Percentiles rank a stretch among this genome's conserved stretches.
These are phyloP conservation scores for Thereva unica DNA, from an alignment of 2,888 invertebrate species.

Conservation along the genomic window DNA sequence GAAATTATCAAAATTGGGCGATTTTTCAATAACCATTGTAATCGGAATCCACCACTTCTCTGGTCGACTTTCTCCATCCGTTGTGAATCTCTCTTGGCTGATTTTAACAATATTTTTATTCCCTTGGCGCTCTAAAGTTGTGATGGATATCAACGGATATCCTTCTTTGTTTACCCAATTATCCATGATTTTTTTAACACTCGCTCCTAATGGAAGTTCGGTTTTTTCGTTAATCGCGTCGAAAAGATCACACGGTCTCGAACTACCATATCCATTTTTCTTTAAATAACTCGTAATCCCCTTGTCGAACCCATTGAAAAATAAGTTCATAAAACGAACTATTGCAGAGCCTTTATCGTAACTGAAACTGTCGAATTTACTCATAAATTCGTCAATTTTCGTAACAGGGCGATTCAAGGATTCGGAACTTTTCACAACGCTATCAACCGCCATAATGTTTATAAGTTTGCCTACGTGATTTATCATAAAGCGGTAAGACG, in stretches of 20 bases:
- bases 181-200: conserved; percentile 23
- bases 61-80: not conserved
- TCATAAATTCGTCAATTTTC: conserved; percentile 5
- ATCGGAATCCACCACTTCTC: conserved; percentile 36
- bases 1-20: conserved; percentile 8
- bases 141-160: conserved; percentile 24
- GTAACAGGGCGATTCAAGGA: conserved; percentile 24
- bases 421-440: not conserved
- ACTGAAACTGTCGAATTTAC: conserved; percentile 19
- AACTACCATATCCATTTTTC: conserved; percentile 8
- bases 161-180: conserved; percentile 25
- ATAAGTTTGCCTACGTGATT: not conserved
- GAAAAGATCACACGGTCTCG: conserved; percentile 18
- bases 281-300: conserved; percentile 29
- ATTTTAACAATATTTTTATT: not conserved
- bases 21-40: conserved; percentile 6
- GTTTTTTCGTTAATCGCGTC: conserved; percentile 1
- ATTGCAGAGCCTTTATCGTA: conserved; percentile 34
- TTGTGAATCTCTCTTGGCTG: conserved; percentile 21
- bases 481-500: conserved; percentile 7
- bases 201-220: conserved; percentile 5
- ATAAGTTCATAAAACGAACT: conserved; percentile 28
- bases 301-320: conserved; percentile 15
- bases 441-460: not conserved
- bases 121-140: not conserved